Base-by-base conservation (phyloP, 2,113 vertebrate genomes). In the Nyctibius bracteatus region DNA sequence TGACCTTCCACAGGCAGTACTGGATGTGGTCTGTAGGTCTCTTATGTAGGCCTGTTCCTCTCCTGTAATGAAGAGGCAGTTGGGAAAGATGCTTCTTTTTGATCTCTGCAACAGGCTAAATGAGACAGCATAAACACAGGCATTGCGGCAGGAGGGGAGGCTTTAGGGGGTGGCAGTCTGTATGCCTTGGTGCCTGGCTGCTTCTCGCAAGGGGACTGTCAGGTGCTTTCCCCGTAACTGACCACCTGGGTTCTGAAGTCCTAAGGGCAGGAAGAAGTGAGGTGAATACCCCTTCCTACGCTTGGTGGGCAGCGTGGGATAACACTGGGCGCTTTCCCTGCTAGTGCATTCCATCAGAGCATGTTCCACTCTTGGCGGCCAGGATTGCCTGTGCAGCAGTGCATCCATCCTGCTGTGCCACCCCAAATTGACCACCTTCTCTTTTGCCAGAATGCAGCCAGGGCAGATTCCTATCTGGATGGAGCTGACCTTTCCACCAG, bases 391-490 rank as follows among this genome's bases (percentile, higher is more conserved):
- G 18, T 83, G 77, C 17, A 86, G 37, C 66, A 65, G n/a, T 17
- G 11, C 33, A 66, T 81, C 68, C 27, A 28, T 89, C 52, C 68
- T 85, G 28, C 57, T 51, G 18, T 62, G 51, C 37, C 81, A 39
- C 43, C 83, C 46, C 6, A 52, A 86, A 63, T 0, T 89, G 83
- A 62, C 39, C 41, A 82, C 52, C 46, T 81, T 78, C 35, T 81
- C 49, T 82, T 43, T 37, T 82, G n/a, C 33, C 41, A 96, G 93
- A 94, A 97, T 92, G 96, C 57, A 71, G 79, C 51, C 39, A 44
- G 88, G 90, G 81, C 85, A 94, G 90, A 96, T 97, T 97, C 81
- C 86, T 79, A 33, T 22, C 52, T 81, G 79, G 52, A 91, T 81
- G 39, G 35, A 81, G 74, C 55, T 93, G 93, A 95, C 92, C 82